Evolutionary conservation across 2,113 vertebrate species (phyloP).

Genomic region (Chaetodon trifascialis): DNA sequence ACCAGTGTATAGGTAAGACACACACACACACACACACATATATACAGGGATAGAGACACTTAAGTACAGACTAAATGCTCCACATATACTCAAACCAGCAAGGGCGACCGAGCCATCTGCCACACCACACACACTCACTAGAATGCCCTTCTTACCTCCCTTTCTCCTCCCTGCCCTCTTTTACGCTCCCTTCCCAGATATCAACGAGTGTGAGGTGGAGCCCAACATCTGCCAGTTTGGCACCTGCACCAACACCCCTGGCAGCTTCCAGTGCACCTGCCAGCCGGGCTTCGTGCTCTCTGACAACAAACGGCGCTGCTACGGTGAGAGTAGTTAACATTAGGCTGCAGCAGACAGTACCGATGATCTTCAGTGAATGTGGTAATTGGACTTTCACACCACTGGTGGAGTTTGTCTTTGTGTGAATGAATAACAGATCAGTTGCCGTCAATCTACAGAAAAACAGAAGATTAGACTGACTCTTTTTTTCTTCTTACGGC

Average conservation of each 20-base stretch:
- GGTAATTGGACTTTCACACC: neutral
- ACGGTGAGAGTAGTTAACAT: constrained; percentile 85
- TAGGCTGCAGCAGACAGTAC: neutral
- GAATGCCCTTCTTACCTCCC: neutral
- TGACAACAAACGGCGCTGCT: constrained; percentile 90
- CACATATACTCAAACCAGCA: neutral
- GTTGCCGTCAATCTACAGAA: no score
- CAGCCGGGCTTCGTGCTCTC: constrained; percentile 91
- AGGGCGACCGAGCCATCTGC: constrained; percentile 36
- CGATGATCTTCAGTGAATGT: neutral
- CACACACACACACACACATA: constrained; percentile 23
- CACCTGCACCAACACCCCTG: constrained; percentile 91
- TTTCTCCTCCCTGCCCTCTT: neutral
- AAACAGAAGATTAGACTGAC: neutral
- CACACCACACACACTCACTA: constrained; percentile 1
- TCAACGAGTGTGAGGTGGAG: constrained; percentile 92
- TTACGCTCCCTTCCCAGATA: constrained; percentile 82
- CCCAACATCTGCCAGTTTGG: constrained; percentile 93
- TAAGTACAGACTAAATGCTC: neutral
- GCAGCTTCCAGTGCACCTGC: constrained; percentile 94
- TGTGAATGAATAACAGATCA: neutral
- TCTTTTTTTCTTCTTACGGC: constrained; percentile 13
- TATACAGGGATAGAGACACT: neutral
- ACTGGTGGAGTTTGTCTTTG: neutral
- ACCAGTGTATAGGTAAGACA: constrained; percentile 90